These are phyloP conservation scores for Peromyscus eremicus DNA, from an alignment of 2,797 vertebrate species.

Conservation along the genomic window DNA sequence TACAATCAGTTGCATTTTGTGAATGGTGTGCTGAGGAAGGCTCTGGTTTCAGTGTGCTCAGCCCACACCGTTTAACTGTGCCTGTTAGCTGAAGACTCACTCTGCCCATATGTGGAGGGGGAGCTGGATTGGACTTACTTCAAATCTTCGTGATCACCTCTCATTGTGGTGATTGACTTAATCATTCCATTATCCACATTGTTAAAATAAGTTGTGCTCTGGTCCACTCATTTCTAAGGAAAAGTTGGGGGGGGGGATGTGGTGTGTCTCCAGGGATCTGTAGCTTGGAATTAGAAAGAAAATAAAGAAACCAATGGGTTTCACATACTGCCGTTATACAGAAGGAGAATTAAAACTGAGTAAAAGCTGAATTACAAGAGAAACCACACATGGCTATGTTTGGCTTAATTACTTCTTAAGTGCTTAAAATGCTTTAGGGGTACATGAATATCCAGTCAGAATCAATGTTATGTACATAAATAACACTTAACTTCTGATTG, in stretches of 20 bases:
- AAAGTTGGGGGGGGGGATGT: not conserved
- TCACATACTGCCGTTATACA: constrained; percentile 47
- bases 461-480: constrained; percentile 25
- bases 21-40: constrained; percentile 46
- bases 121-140: not conserved
- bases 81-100: not conserved
- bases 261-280: constrained; percentile 22
- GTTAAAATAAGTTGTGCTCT: constrained; percentile 53
- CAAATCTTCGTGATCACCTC: not conserved
- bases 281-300: constrained; percentile 69
- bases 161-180: not conserved
- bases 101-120: not conserved
- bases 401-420: constrained; percentile 22
- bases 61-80: rapidly evolving
- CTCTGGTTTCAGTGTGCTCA: constrained; percentile 31
- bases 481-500: constrained; percentile 26
- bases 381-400: not conserved
- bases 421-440: not conserved
- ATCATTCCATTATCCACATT: constrained; percentile 21
- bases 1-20: constrained; percentile 66
- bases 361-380: constrained; percentile 10
- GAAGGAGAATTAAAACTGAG: constrained; percentile 62
- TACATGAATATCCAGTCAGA: not conserved
- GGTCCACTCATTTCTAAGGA: constrained; percentile 17
- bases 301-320: constrained; percentile 59